phyloP scores from a whole-genome alignment of 2,888 invertebrate species.

The Deroplatys truncata region DNA sequence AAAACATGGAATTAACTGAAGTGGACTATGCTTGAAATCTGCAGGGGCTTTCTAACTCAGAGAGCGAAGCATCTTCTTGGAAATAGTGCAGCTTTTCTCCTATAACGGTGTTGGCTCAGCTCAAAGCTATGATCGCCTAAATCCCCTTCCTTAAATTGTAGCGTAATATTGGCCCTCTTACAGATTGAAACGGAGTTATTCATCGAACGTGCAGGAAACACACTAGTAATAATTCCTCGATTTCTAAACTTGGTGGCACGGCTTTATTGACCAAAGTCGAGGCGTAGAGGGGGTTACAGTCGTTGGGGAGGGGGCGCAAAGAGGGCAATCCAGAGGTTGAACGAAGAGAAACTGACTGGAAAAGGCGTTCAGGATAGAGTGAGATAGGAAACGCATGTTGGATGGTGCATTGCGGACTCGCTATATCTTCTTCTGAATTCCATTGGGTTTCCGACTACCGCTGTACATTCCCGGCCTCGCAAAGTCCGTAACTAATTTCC shows the following conservation, averaged over 20 bases:
- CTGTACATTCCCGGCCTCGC: not conserved
- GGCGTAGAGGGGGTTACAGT: not conserved
- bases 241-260: not conserved
- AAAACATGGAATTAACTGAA: too few relatives aligned
- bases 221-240: not conserved
- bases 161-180: not conserved
- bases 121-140: too few relatives aligned
- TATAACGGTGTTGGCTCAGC: too few relatives aligned
- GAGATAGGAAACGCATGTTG: not conserved
- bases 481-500: slow-evolving; percentile 2
- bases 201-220: not conserved
- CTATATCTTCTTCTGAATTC: not conserved
- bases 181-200: not conserved
- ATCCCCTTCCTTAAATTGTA: not conserved
- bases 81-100: too few relatives aligned
- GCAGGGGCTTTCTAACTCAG: too few relatives aligned
- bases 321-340: not conserved
- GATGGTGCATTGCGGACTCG: slow-evolving; percentile 7
- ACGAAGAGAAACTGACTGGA: not conserved
- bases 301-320: not conserved
- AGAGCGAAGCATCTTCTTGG: too few relatives aligned
- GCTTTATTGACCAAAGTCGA: not conserved
- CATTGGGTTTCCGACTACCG: not conserved
- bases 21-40: too few relatives aligned
- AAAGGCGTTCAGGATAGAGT: not conserved